Conservation (phyloP, 2,888 invertebrate species). For the Athetis lepigone region DNA sequence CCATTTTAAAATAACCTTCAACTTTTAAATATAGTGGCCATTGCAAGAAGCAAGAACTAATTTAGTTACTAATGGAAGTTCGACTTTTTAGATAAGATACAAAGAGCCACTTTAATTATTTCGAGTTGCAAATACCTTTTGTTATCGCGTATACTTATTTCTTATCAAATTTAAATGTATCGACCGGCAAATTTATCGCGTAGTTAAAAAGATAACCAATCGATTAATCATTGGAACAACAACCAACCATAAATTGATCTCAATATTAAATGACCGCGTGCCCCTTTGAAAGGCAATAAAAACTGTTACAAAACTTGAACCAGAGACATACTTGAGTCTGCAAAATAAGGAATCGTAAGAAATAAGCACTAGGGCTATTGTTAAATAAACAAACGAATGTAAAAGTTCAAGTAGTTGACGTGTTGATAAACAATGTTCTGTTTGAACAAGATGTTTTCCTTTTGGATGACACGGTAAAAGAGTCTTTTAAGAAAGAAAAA, state of each 20-base stretch:
- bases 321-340: slow-evolving; percentile 19
- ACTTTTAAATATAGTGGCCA: slow-evolving; percentile 42
- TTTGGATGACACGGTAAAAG: slow-evolving; percentile 66
- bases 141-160: slow-evolving; percentile 20
- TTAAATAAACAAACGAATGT: slow-evolving; percentile 78
- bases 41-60: slow-evolving; percentile 18
- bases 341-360: slow-evolving; percentile 72
- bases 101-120: slow-evolving; percentile 19
- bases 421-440: slow-evolving; percentile 80
- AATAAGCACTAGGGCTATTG: slow-evolving; percentile 72
- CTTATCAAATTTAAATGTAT: slow-evolving; percentile 37
- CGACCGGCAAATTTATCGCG: slow-evolving; percentile 23
- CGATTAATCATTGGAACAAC: slow-evolving; percentile 23
- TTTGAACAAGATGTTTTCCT: slow-evolving; percentile 76
- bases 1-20: slow-evolving; percentile 49
- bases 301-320: slow-evolving; percentile 17
- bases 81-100: slow-evolving; percentile 38
- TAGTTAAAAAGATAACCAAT: slow-evolving; percentile 21
- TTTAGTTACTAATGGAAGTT: slow-evolving; percentile 20
- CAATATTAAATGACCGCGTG: slow-evolving; percentile 31
- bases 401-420: slow-evolving; percentile 72
- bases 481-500: slow-evolving; percentile 64
- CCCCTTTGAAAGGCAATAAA: slow-evolving; percentile 18
- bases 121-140: slow-evolving; percentile 30
- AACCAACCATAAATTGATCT: slow-evolving; percentile 20